Evolutionary conservation across 2,797 vertebrate species (phyloP).

Genomic region (Cirrhinus mrigala): DNA sequence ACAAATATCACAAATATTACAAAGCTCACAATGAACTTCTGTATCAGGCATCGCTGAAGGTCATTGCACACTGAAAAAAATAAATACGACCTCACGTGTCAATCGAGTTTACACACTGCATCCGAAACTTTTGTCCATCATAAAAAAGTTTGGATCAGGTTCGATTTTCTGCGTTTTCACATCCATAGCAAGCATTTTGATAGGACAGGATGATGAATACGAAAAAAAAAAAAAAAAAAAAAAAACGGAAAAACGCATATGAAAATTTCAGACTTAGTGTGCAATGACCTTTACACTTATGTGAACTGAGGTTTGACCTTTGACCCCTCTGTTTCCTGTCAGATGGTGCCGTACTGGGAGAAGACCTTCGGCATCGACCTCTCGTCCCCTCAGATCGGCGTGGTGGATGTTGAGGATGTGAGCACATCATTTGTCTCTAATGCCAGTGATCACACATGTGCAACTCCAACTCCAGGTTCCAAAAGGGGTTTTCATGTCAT

Average conservation of each 20-base stretch:
- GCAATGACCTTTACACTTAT: not conserved
- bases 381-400: constrained; percentile 88
- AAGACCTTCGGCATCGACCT: constrained; percentile 91
- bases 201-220: too few species aligned
- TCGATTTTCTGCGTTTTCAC: too few species aligned
- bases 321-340: constrained; percentile 41
- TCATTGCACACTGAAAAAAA: too few species aligned
- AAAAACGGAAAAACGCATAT: too few species aligned
- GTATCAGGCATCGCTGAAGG: not conserved
- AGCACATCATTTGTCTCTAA: constrained; percentile 66
- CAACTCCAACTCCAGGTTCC: not conserved
- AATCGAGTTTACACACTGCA: too few species aligned
- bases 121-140: too few species aligned
- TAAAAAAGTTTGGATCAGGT: too few species aligned
- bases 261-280: too few species aligned
- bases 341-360: constrained; percentile 96
- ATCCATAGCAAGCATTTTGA: too few species aligned
- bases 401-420: constrained; percentile 92
- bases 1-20: not conserved
- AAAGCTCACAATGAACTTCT: not conserved
- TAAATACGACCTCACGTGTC: too few species aligned
- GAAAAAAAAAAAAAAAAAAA: too few species aligned
- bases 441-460: constrained; percentile 7
- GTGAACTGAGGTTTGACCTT: not conserved
- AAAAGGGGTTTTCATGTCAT: not conserved